These are phyloP conservation scores for Polymixis lichenea DNA, from an alignment of 2,888 invertebrate species.

Conservation along the genomic window DNA sequence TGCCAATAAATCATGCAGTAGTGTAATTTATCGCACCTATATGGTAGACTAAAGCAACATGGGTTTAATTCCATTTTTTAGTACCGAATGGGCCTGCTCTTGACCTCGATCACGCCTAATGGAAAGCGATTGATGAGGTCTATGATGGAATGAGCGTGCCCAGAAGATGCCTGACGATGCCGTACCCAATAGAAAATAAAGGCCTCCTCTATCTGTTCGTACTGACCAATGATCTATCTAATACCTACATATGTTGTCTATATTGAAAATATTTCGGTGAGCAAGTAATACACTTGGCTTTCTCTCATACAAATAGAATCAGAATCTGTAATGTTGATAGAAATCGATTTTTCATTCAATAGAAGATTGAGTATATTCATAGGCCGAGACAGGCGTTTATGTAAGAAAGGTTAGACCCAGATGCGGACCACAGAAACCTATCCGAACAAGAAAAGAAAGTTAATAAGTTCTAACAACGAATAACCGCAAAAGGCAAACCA, in stretches of 20 bases:
- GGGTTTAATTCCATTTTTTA: background rate
- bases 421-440: constrained; percentile 50
- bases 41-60: background rate
- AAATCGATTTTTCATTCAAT: constrained; percentile 55
- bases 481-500: constrained; percentile 31
- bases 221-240: constrained; percentile 2
- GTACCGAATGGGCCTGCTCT: too few species aligned
- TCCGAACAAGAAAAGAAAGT: constrained; percentile 59
- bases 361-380: constrained; percentile 26
- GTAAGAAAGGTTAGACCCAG: constrained; percentile 53
- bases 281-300: constrained; percentile 18
- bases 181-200: background rate
- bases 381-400: constrained; percentile 42
- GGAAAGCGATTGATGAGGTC: too few species aligned
- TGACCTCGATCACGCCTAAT: too few species aligned
- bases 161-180: too few species aligned
- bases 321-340: constrained; percentile 45
- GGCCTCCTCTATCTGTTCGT: background rate
- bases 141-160: too few species aligned
- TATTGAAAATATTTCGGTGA: constrained; percentile 45
- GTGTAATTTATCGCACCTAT: background rate
- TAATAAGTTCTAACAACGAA: constrained; percentile 55
- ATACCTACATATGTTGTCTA: background rate
- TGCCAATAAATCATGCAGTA: background rate
- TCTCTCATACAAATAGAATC: constrained; percentile 24